These are phyloP conservation scores for Steinernema carpocapsae DNA, from an alignment of 2,888 invertebrate genomes.

Conservation along the genomic window DNA sequence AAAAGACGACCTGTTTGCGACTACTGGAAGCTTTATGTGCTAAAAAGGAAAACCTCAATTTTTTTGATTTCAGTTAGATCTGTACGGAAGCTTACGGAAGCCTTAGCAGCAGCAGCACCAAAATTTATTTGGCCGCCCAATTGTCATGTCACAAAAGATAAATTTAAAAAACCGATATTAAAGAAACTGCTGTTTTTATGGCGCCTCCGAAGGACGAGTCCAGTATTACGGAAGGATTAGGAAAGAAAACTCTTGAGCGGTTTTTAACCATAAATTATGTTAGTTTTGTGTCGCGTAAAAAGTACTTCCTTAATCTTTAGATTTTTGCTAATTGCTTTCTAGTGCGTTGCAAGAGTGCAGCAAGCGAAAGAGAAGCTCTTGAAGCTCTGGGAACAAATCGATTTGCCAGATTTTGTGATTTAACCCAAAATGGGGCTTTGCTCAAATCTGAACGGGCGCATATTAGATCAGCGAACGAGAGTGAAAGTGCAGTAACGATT, in stretches of 20 bases:
- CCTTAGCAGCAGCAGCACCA: no score
- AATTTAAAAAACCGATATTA: neutral
- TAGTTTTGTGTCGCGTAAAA: conserved; percentile 6
- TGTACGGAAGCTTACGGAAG: no score
- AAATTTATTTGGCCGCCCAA: no score
- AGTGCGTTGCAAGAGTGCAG: neutral
- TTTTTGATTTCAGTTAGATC: no score
- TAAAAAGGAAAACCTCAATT: no score
- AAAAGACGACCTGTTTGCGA: no score
- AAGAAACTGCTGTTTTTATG: neutral
- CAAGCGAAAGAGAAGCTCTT: neutral
- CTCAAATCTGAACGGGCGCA: neutral
- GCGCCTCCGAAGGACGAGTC: conserved; percentile 1
- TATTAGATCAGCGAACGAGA: neutral
- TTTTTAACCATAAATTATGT: conserved; percentile 9
- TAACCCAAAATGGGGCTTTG: no score
- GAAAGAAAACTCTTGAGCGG: neutral
- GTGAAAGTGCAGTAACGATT: no score
- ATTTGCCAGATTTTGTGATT: no score
- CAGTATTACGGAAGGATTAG: conserved; percentile 23
- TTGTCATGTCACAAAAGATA: no score
- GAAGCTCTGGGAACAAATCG: no score
- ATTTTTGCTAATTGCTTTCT: neutral
- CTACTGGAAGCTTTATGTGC: no score
- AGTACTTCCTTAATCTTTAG: conserved; percentile 9